phyloP scores from a whole-genome alignment of 2,888 invertebrate genomes.

The Drosophila austrosaltans region DNA sequence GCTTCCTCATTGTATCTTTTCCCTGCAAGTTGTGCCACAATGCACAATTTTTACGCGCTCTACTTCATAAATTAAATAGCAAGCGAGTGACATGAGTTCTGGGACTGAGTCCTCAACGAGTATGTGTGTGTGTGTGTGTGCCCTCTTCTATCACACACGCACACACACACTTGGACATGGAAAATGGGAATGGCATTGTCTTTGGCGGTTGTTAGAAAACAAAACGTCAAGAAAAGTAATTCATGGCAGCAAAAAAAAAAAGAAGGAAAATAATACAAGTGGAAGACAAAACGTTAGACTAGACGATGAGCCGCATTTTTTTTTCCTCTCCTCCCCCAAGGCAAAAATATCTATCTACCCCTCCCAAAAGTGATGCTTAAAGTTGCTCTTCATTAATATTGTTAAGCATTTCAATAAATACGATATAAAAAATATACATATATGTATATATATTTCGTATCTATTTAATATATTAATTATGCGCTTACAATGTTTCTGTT shows the following conservation, averaged over 20 bases:
- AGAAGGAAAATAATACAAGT: background rate
- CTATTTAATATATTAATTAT: slow-evolving; percentile 50
- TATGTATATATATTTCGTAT: background rate
- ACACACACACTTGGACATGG: slow-evolving; percentile 11
- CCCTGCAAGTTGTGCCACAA: slow-evolving; percentile 66
- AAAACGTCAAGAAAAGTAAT: slow-evolving; percentile 76
- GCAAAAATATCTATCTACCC: background rate
- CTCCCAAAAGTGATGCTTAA: background rate
- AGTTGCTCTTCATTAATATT: slow-evolving; percentile 8
- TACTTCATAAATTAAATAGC: slow-evolving; percentile 81
- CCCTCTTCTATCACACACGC: slow-evolving; percentile 15
- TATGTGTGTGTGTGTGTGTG: slow-evolving; percentile 16
- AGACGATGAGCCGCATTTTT: slow-evolving; percentile 15
- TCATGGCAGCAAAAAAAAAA: slow-evolving; percentile 53
- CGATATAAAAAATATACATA: background rate
- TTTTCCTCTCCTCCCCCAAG: background rate
- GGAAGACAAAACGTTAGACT: slow-evolving; percentile 34
- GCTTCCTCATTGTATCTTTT: slow-evolving; percentile 34
- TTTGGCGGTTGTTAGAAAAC: slow-evolving; percentile 73
- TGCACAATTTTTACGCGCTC: slow-evolving; percentile 81
- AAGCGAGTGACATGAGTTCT: slow-evolving; percentile 56
- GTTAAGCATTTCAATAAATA: slow-evolving; percentile 25
- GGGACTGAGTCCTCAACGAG: slow-evolving; percentile 14
- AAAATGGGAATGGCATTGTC: slow-evolving; percentile 54
- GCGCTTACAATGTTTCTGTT: slow-evolving; percentile 29